These are phyloP conservation scores for Nomada goodeniana DNA, from an alignment of 2,888 invertebrate species.

Conservation along the genomic window DNA sequence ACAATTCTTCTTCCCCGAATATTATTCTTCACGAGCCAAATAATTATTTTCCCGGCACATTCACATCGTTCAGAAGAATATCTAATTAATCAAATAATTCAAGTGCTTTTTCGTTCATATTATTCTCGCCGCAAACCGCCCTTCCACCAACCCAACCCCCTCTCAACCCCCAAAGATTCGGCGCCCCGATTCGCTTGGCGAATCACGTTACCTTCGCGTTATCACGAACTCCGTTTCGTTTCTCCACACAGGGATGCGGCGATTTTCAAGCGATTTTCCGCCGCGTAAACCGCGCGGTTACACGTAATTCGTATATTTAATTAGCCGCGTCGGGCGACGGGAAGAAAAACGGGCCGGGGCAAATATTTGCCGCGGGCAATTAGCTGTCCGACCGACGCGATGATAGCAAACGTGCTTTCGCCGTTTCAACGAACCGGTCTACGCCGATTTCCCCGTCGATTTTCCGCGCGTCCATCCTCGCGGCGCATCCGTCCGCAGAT, in stretches of 20 bases:
- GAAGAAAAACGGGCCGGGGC: conserved; percentile 25
- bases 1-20: no score
- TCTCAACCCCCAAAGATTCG: no score
- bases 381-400: conserved; percentile 15
- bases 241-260: not conserved
- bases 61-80: no score
- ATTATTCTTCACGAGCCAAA: no score
- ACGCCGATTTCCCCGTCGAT: conserved; percentile 14
- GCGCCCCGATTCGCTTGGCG: no score
- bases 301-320: conserved; percentile 46
- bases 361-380: conserved; percentile 53
- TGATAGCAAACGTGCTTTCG: conserved; percentile 21
- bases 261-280: conserved; percentile 14
- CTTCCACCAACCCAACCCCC: no score
- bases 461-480: conserved; percentile 17
- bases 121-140: no score
- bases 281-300: conserved; percentile 9
- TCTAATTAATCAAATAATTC: no score
- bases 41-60: no score
- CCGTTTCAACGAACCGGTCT: conserved; percentile 19
- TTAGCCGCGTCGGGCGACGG: conserved; percentile 7
- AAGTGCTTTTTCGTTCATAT: no score
- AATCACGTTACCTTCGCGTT: not conserved
- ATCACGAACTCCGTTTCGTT: not conserved
- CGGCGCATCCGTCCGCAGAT: not conserved